Evolutionary conservation across 1,140 invertebrate species (phyloP), one percentile per base, ranked within the genome.

Genomic region (Tetranychus urticae): DNA sequence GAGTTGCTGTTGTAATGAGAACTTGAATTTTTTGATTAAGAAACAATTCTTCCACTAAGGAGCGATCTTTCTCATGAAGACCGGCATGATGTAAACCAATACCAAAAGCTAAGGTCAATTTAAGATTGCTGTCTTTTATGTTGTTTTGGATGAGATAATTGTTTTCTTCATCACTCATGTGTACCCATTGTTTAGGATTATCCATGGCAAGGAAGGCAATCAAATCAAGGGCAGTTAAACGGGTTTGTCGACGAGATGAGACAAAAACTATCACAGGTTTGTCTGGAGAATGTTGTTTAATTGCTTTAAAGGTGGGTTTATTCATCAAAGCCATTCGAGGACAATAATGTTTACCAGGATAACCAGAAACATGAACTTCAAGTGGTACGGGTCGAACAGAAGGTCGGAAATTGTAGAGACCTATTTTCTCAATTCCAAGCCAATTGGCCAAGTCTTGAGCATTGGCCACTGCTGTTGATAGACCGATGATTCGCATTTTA

Each of bases 251-350:
- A 54, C 94, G 76, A n/a, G 91, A 97, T 1, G 94, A 94, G 0
- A 98, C 96, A 74, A 99, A 99, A 6, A 99, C 81, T 34, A 99
- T 76, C 0, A 85, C 80, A 0, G 96, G 94, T 68, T 96, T 82
- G 7, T 75, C 72, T 0, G 90, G 88, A 0, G 92, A 93, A 73
- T 97, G 87, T 59, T 66, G 37, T 37, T 56, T 61, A 48, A 60
- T 69, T 75, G 77, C 78, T 75, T 92, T 85, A 74, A 88, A 99
- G 3, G 88, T 85, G n/a, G 96, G 93, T 69, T 92, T 88, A 74
- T 99, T 99, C 96, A 99, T 99, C 0, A 91, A 88, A 46, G 92
- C 87, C 96, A 99, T 99, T 62, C 96, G 79, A 0, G 96, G 94
- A 71, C 96, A 99, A 74, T 98, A 99, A 72, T 99, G 90, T 67